Base-by-base conservation (phyloP, 2,888 invertebrate genomes). In the Sialis fuliginosa region DNA sequence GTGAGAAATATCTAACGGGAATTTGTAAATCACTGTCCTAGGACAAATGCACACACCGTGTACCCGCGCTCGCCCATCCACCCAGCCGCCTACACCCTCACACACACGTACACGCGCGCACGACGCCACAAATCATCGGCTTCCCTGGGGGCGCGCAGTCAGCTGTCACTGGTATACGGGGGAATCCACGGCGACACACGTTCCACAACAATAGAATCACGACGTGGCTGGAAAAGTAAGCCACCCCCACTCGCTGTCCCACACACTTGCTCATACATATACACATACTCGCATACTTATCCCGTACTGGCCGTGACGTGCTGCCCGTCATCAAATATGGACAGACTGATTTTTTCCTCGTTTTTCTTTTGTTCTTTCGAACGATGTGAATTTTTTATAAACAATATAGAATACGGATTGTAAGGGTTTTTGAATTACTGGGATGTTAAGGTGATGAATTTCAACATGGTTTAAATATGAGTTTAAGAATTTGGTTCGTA, bases 121-220 rank as follows among this genome's bases (percentile, higher is more conserved):
- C 58, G 53, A 57, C 54, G 54, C 55, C 55, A 56, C 57, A 58
- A 59, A 60, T 59, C 58, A 59, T 58, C 56, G 57, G 53, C 48
- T 48, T 49, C 60, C 59, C 58, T 53, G 49, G 58, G 58, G 60
- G 55, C 55, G 55, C 48, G 52, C 60, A 60, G 59, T 62, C 63
- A 61, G 57, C 63, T 63, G 63, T 63, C 63, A 62, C 61, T 61
- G 57, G 22, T 22, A 4, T 22, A 22, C 56, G 59, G 57, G 59
- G 60, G 60, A 64, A 61, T 62, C 62, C 59, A 57, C 57, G 57
- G 56, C 60, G 60, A 61, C 62, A 62, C 62, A 62, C 63, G 63
- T 62, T 60, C 60, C 59, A 59, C 60, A 60, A 62, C 62, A 61
- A 65, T 65, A 62, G 63, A 64, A 64, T 63, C 62, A 58, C 60